Base-by-base conservation (phyloP, 2,113 vertebrate genomes). In the Paratilapia polleni region DNA sequence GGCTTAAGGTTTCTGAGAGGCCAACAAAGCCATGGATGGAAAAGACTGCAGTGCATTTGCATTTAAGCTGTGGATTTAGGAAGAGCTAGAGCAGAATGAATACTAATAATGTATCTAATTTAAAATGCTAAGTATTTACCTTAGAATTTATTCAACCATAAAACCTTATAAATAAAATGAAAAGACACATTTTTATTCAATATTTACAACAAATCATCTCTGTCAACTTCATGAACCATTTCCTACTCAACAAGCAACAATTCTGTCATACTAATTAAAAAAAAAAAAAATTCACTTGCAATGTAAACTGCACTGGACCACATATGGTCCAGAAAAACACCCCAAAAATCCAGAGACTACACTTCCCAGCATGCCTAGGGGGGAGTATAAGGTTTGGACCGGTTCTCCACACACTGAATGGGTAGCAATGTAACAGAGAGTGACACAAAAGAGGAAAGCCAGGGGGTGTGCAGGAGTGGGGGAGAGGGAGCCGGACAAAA, bases 391-490 rank as follows among this genome's bases (percentile, higher is more conserved):
- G 93, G 89, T 95, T 94, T 93, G 91, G 94, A 94, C 91, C 70
- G 80, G 85, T 94, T 95, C 93, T 93, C 86, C 92, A 94, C 93
- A 87, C 93, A 92, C 93, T 88, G 94, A 92, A 94, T 90, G 91
- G 92, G 90, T 82, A 89, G 93, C 93, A 94, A 82, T 87, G 89
- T 95, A 94, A 95, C 94, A 96, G 94, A 92, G 92, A 92, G 94
- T 94, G 92, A 94, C 94, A 96, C 94, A 95, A 94, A 94, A 95
- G 93, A 94, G 91, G 90, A 91, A 89, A 95, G 94, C 94, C 90
- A 91, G 94, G 93, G 94, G 93, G 94, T 91, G 94, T 87, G 93
- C 87, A 90, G 93, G 89, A 93, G 91, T 89, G 92, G 87, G 91
- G 92, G 94, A 92, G 94, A 91, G 90, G 87, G 93, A 91, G 92